A percentile compares a stretch with the other conserved stretches of the same genome.
phyloP scores from a whole-genome alignment of 2,797 vertebrate genomes.

The Margarornis squamiger region DNA sequence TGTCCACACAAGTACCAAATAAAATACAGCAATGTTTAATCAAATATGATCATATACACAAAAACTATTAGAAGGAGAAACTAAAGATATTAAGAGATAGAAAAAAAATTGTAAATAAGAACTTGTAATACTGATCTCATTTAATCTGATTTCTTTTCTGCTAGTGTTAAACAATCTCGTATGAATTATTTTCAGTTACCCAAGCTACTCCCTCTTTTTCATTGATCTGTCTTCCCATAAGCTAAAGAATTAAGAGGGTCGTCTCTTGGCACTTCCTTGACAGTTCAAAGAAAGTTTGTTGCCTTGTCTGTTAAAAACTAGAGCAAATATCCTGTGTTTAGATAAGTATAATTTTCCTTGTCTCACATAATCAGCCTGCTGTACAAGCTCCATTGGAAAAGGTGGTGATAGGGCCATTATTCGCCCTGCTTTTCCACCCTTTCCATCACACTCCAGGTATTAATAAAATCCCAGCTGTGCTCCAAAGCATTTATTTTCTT shows the following conservation, averaged over 20 bases:
- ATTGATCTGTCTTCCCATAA: not conserved
- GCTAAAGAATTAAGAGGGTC: not conserved
- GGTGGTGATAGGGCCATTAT: not conserved
- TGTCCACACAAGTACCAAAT: not conserved
- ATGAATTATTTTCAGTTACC: not conserved
- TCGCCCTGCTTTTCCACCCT: not conserved
- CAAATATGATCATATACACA: not conserved
- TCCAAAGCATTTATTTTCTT: constrained; percentile 7
- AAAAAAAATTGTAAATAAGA: not conserved
- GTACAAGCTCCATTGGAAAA: not conserved
- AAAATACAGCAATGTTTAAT: not conserved
- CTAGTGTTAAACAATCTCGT: not conserved
- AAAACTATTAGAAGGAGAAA: not conserved
- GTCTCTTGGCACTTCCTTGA: not conserved
- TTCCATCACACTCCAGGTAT: not conserved
- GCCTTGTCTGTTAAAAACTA: not conserved
- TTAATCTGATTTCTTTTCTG: not conserved
- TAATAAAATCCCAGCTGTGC: not conserved
- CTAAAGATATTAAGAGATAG: not conserved
- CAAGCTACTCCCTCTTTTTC: not conserved
- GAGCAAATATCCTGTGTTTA: not conserved
- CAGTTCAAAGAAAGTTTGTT: not conserved
- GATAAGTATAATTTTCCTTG: not conserved
- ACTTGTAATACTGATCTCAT: not conserved
- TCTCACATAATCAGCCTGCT: not conserved